Evolutionary conservation across 1,140 invertebrate species (phyloP).

Genomic region (Bombyx mori): ASM3026992v2 NC_085111.1:15097001-15097500

Average conservation of each 20-base stretch:
- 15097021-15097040: no score
- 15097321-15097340: constrained; percentile 12
- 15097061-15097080: background rate
- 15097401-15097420: no score
- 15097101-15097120: constrained; percentile 15
- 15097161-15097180: constrained; percentile 64
- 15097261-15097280: no score
- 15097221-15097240: constrained; percentile 48
- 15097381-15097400: no score
- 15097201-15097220: constrained; percentile 30
- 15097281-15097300: constrained; percentile 9
- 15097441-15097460: no score
- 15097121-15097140: constrained; percentile 24
- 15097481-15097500: no score
- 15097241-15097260: constrained; percentile 5
- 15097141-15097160: constrained; percentile 57
- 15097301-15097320: constrained; percentile 65
- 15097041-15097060: no score
- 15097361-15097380: constrained; percentile 30
- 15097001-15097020: no score
- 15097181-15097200: constrained; percentile 67
- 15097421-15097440: no score
- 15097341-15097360: no score
- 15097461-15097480: no score
- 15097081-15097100: constrained; percentile 31